phyloP scores from a whole-genome alignment of 1,140 invertebrate species.

The Megathymus violae region DNA sequence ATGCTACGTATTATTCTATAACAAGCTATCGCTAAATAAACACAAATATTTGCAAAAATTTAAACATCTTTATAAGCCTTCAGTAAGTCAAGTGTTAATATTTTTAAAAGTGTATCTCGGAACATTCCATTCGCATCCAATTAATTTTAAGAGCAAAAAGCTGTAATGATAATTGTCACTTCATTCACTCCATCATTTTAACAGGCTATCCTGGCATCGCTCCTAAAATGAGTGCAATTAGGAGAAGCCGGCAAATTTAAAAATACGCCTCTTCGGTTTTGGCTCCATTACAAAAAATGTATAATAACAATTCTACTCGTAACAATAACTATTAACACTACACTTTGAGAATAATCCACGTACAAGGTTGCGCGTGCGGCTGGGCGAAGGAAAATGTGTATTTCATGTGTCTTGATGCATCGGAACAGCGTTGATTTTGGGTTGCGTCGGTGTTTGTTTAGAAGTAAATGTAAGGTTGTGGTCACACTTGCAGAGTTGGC shows the following conservation, averaged over 20 bases:
- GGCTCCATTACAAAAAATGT: slow-evolving; percentile 60
- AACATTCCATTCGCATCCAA: slow-evolving; percentile 16
- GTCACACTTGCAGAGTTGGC: slow-evolving; percentile 56
- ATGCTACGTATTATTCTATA: too few relatives aligned
- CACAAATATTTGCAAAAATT: too few relatives aligned
- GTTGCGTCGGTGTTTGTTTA: slow-evolving; percentile 10
- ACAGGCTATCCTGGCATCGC: slow-evolving; percentile 21
- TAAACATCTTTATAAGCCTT: neutral
- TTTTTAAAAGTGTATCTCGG: slow-evolving; percentile 9
- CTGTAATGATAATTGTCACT: slow-evolving; percentile 31
- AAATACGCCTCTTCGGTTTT: slow-evolving; percentile 45
- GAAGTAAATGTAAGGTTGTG: slow-evolving; percentile 30
- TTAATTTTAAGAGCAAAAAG: slow-evolving; percentile 8
- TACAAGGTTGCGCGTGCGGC: slow-evolving; percentile 28
- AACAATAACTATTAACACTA: slow-evolving; percentile 63
- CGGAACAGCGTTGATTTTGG: slow-evolving; percentile 23
- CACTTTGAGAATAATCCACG: slow-evolving; percentile 50
- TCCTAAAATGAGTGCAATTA: slow-evolving; percentile 35
- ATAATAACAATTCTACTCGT: slow-evolving; percentile 60
- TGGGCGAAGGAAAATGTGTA: neutral
- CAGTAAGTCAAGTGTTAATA: neutral
- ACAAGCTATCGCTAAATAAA: too few relatives aligned
- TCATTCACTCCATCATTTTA: slow-evolving; percentile 29
- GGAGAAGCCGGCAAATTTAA: slow-evolving; percentile 29
- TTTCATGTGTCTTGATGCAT: slow-evolving; percentile 1